Evolutionary conservation across 2,888 invertebrate species (phyloP), one percentile per base, ranked within the genome.

Genomic region (Fabriciana adippe): DNA sequence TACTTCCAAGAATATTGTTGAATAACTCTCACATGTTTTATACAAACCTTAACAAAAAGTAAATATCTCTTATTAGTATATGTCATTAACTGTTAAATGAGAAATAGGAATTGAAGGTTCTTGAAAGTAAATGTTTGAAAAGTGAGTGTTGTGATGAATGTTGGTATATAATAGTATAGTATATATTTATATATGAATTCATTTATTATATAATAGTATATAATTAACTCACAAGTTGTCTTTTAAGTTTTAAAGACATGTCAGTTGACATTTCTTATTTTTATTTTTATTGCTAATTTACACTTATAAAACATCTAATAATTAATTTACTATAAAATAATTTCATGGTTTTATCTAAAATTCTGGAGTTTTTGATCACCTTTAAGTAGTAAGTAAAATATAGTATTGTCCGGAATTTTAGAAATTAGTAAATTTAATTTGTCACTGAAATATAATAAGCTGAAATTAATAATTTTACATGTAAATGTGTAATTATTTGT

Each of bases 151-250:
- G 41, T 35, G 57, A 47, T 60, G 59, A 54, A 59, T 66, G 65
- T 16, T 18, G 47, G 59, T 14, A n/a, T 16, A 15, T 31, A n/a
- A 35, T 47, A 31, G 18, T 48, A 66, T 66, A 41, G 50, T 50
- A 61, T 61, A 14, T 66, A 60, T 66, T 66, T 66, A 66, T 66
- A 54, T 66, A 66, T 53, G 26, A 64, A 60, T 66, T 47, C 66
- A 60, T 60, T 66, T 66, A 59, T 54, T 66, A 55, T 15, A 65
- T 54, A 26, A 59, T 66, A 65, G 57, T 14, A 6, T 61, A 60
- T 66, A 64, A 35, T 55, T 55, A 54, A 60, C 6, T 18, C 54
- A 48, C n/a, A 15, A 60, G 26, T 54, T 66, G 59, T 66, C 35
- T 45, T 26, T 47, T 35, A 51, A 35, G 31, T 61, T 35, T 51